A percentile compares a stretch with the other conserved stretches of the same genome.
Conservation (phyloP, 2,113 vertebrate species). For the Aix galericulata region DNA sequence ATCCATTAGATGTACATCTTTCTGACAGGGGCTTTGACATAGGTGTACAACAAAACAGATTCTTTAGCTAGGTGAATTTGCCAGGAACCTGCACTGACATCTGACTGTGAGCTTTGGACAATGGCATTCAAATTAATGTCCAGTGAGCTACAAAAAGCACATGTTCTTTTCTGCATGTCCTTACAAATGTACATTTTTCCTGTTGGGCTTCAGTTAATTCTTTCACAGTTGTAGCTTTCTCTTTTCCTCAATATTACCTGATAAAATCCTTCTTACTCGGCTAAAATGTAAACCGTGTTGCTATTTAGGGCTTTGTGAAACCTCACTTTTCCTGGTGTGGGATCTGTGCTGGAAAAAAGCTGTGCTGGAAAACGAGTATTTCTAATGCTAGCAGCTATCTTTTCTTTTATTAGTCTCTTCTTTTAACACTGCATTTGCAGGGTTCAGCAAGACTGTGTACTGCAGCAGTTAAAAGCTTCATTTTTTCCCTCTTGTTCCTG, state of each 20-base stretch:
- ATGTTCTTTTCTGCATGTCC: not conserved
- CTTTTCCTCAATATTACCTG: constrained; percentile 18
- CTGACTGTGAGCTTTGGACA: not conserved
- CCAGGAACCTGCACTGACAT: not conserved
- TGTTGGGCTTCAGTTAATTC: not conserved
- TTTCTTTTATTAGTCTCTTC: constrained; percentile 18
- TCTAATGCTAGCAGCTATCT: constrained; percentile 12
- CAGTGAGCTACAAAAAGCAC: not conserved
- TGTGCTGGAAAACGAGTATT: constrained; percentile 3
- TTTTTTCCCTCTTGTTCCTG: not conserved
- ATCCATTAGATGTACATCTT: not conserved
- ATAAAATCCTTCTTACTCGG: not conserved
- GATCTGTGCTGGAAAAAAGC: constrained; percentile 40
- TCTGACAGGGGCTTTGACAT: not conserved
- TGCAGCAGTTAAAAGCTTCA: not conserved
- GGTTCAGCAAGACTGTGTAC: constrained; percentile 2
- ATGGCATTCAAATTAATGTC: not conserved
- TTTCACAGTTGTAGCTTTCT: constrained; percentile 23
- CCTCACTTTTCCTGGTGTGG: constrained; percentile 31
- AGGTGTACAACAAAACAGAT: not conserved
- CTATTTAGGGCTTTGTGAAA: constrained; percentile 27
- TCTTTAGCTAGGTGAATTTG: not conserved
- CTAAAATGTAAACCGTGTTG: not conserved
- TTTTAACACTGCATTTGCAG: not conserved
- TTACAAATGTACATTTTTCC: not conserved